Evolutionary conservation across 2,888 invertebrate genomes (phyloP), one percentile per base, ranked within the genome.

Genomic region (Pelosia muscerda): DNA sequence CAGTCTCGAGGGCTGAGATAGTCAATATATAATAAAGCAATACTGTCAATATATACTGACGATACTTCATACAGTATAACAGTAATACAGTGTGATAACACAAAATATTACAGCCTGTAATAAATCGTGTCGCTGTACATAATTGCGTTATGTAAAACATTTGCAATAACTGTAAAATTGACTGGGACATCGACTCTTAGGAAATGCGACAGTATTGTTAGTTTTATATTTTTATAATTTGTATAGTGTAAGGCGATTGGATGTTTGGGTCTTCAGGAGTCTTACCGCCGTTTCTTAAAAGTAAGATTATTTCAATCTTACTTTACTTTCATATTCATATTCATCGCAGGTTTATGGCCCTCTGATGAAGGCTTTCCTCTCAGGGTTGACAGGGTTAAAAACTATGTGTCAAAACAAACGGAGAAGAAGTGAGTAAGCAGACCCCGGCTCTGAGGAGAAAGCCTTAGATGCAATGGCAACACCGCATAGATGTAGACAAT

Each of bases 71-170:
- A 10, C 26, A 28, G 9, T 19, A 57, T 26, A 2, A 10, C 26
- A 28, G 9, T 19, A 57, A n/a, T 2, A n/a, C 13, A n/a, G 9
- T 26, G 28, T 28, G 31, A 57, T n/a, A 49, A n/a, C 9, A 6
- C 19, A 42, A 4, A 19, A 42, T 6, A 42, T 28, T 15, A 31
- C 57, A 28, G 28, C 6, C 28, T 57, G 28, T n/a, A 57, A 57
- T 57, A 57, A 57, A 57, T 57, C 28, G 15, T 59, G 42, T 23
- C 22, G 23, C 28, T 8, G 22, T 54, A n/a, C n/a, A n/a, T n/a
- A 59, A 54, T 60, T n/a, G 15, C n/a, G 22, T 66, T 55, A 66
- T 60, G 60, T 66, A 38, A 66, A 66, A 26, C 11, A 55, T 66
- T 19, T 22, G 59, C 26, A 60, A 55, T 38, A 58, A 63, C 22